Percentiles rank a stretch among this genome's conserved stretches.
These are phyloP conservation scores for Balanococcus diminutus DNA, from an alignment of 2,888 invertebrate species.

Conservation along the genomic window DNA sequence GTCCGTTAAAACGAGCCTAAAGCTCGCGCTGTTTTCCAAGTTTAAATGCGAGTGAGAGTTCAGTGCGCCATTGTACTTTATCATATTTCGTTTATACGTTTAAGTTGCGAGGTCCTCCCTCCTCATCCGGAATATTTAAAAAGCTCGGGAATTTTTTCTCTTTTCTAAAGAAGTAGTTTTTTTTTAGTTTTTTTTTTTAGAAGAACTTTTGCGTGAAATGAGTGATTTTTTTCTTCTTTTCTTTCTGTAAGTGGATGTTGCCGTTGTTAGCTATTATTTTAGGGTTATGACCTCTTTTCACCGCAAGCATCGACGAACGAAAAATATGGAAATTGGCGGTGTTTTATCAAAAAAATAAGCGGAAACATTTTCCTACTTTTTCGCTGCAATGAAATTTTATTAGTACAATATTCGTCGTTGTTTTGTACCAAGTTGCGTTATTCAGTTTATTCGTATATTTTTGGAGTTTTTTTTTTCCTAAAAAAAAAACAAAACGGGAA, in stretches of 20 bases:
- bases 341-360: background rate
- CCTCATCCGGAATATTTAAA: background rate
- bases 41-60: constrained; percentile 5
- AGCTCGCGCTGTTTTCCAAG: background rate
- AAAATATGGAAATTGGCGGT: background rate
- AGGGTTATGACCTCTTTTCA: background rate
- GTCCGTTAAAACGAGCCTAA: background rate
- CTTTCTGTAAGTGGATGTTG: background rate
- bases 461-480: too few relatives aligned
- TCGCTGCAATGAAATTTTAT: background rate
- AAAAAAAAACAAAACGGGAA: too few relatives aligned
- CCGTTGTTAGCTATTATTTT: background rate
- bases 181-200: background rate
- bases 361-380: background rate
- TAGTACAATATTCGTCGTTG: background rate
- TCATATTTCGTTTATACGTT: background rate
- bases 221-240: background rate
- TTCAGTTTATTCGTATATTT: background rate
- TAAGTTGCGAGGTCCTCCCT: background rate
- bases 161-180: background rate
- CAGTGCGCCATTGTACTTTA: background rate
- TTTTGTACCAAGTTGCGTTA: background rate
- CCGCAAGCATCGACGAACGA: background rate
- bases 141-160: background rate
- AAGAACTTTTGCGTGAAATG: background rate